A percentile compares a stretch with the other conserved stretches of the same genome.
Conservation (phyloP, 2,888 invertebrate species). For the Physocephala rufipes region DNA sequence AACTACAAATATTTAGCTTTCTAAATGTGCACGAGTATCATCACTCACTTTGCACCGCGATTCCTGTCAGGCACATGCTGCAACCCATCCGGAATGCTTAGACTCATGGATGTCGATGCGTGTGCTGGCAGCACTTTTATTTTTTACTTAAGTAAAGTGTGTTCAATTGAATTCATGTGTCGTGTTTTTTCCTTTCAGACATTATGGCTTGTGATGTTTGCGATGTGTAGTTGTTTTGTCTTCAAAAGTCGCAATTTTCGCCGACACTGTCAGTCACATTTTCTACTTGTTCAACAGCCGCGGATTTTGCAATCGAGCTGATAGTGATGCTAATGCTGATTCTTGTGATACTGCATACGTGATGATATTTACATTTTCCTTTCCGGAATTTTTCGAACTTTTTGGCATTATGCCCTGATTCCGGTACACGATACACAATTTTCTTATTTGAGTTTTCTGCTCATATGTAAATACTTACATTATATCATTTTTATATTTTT, state of each 20-base stretch:
- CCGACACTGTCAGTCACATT: background rate
- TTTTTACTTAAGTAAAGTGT: background rate
- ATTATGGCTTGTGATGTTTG: background rate
- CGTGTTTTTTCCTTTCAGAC: background rate
- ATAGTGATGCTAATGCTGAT: too few relatives aligned
- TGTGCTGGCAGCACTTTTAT: conserved; percentile 1
- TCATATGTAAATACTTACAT: background rate
- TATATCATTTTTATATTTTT: too few relatives aligned
- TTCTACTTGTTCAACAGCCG: background rate
- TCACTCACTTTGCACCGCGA: background rate
- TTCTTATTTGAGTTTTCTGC: conserved; percentile 10
- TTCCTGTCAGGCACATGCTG: background rate
- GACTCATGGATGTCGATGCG: background rate
- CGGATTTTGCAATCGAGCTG: too few relatives aligned
- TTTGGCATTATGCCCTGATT: conserved; percentile 34
- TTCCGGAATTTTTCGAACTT: conserved; percentile 22
- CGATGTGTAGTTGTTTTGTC: background rate
- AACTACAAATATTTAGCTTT: conserved; percentile 11
- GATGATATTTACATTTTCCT: background rate
- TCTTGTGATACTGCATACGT: too few relatives aligned
- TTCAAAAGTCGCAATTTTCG: conserved; percentile 1
- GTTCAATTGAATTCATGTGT: background rate
- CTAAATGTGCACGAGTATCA: background rate
- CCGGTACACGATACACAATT: conserved; percentile 2
- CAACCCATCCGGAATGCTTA: background rate